Base-by-base conservation (phyloP, 2,113 vertebrate genomes). In the Phrynosoma platyrhinos region DNA sequence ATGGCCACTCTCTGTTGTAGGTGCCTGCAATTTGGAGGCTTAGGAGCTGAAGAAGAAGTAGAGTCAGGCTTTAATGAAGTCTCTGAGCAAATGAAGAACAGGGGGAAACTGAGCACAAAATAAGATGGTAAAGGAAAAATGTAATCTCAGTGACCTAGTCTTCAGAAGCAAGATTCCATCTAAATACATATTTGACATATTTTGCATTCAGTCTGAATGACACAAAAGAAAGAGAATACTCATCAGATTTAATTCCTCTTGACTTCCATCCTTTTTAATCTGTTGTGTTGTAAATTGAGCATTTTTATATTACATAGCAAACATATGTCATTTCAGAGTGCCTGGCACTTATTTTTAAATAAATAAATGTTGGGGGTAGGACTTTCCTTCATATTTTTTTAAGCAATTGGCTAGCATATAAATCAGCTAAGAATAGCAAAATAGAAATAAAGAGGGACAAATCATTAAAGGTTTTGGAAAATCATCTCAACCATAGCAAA, bases 161-260 rank as follows among this genome's bases (percentile, higher is more conserved):
- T 77, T 94, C 86, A 85, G 88, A 93, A 94, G 94, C 64, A 87
- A 93, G 92, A 91, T 82, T 93, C 87, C 90, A 94, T 92, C 95
- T 94, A 92, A 94, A 95, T 96, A 84, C 81, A 53, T 77, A 90
- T 96, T 96, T 96, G 89, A 94, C 93, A 96, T 96, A 90, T 93
- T 95, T 90, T 90, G 90, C 87, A 93, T 91, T 94, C 87, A 80
- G 82, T 95, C 93, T 94, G 86, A 92, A 75, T 72, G 89, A 90
- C 87, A 75, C 93, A 93, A 95, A 95, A 96, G 92, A 89, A 88
- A 92, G 90, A 86, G 93, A 96, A 96, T 95, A 95, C 94, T 96
- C 96, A 96, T 96, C 95, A 95, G 93, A 85, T 95, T 96, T 96
- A 95, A 97, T 97, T 96, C 96, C 95, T 92, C 94, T 95, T 96